These are phyloP conservation scores for Tigriopus japonicus DNA, from an alignment of 1,140 invertebrate species.

Conservation along the genomic window DNA sequence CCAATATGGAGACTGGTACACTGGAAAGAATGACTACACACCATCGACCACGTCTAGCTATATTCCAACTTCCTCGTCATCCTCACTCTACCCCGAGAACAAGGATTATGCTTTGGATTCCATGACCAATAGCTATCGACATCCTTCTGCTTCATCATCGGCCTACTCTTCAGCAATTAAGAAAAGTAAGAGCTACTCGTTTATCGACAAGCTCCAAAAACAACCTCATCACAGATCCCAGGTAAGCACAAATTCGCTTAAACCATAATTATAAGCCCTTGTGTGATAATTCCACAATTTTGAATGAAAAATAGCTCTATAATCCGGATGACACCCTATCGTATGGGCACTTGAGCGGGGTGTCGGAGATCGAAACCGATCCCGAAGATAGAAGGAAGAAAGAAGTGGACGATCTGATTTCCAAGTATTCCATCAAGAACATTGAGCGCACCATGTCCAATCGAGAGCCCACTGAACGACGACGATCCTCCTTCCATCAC, in stretches of 20 bases:
- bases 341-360: too few species aligned
- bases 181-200: too few species aligned
- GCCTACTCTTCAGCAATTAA: too few species aligned
- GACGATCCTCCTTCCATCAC: neutral
- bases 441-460: neutral
- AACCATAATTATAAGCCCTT: neutral
- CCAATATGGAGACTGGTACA: neutral
- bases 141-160: neutral
- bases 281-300: too few species aligned
- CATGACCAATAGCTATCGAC: neutral
- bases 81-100: neutral
- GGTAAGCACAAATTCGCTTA: neutral
- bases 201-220: too few species aligned
- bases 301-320: too few species aligned
- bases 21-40: neutral
- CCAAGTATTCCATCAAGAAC: slow-evolving; percentile 12
- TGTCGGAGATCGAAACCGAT: neutral
- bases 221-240: too few species aligned
- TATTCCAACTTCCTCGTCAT: neutral
- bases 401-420: slow-evolving; percentile 10
- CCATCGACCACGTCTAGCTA: neutral
- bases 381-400: slow-evolving; percentile 1
- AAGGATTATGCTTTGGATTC: neutral
- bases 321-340: too few species aligned
- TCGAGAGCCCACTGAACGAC: neutral